Evolutionary conservation across 2,888 invertebrate species (phyloP), one percentile per base, ranked within the genome.

Genomic region (Drosophila sordidapex): DNA sequence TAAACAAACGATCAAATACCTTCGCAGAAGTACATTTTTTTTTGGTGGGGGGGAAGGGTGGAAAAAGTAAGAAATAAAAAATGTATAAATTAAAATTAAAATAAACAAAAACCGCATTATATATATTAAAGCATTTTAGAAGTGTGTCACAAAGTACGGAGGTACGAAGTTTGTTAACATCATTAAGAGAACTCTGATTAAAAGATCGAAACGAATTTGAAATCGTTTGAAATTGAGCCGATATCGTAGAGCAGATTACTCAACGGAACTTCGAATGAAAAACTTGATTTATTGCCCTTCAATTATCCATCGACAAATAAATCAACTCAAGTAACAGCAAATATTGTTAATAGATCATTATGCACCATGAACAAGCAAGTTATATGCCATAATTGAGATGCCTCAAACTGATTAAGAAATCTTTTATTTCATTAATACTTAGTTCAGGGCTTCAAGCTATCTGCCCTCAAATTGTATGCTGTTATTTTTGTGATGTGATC

Each of bases 1-100:
- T 62, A 66, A 70, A 64, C 27, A 40, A 79, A 70, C 66, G 40
- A 69, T 84, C 71, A 84, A 83, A 84, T 83, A 86, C 84, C 84
- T 84, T 83, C 70, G 79, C 56, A 56, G 80, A 64, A 63, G 38
- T 70, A 70, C 60, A 33, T 62, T 72, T 43, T 36, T n/a, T 13
- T 31, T 38, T 58, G 27, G 29, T 27, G 35, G 52, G 54, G 72
- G 52, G 52, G 67, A 57, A 69, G 54, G 69, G 66, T 67, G 64
- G 63, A 76, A 83, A 83, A 82, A 76, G 80, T 84, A 88, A 86
- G 70, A 87, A 82, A 79, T 80, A 80, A 86, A 74, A 79, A 71
- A 64, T 4, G 58, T 70, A 48, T 75, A 87, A 90, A 84, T 81
- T 77, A 85, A 87, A 88, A 82, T 77, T 75, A 76, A 79, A 83